A percentile compares a stretch with the other conserved stretches of the same genome.
Evolutionary conservation across 2,888 invertebrate genomes (phyloP).

Genomic region (Leucophenga montana): DNA sequence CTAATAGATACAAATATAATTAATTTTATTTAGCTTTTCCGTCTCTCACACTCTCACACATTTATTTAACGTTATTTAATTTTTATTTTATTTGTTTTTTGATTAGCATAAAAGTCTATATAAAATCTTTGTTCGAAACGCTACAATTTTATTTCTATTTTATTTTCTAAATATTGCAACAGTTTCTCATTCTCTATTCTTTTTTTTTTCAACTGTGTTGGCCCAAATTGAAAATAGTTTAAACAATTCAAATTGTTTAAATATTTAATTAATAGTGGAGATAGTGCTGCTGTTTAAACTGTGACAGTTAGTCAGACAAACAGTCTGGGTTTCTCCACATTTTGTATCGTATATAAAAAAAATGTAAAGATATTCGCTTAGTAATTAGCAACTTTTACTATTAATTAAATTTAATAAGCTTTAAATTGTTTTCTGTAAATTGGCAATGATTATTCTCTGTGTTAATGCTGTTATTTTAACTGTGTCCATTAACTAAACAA

Average conservation of each 20-base stretch:
- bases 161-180: slow-evolving; percentile 11
- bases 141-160: not conserved
- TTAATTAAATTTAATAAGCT: slow-evolving; percentile 7
- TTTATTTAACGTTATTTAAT: not conserved
- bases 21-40: not conserved
- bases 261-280: not conserved
- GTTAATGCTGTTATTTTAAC: not conserved
- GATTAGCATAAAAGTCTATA: too few species aligned
- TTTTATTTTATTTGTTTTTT: slow-evolving; percentile 7
- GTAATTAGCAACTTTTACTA: slow-evolving; percentile 22
- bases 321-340: not conserved
- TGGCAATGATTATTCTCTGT: not conserved
- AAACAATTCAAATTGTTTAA: not conserved
- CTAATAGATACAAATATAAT: slow-evolving; percentile 28
- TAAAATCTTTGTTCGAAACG: not conserved
- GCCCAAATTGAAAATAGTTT: slow-evolving; percentile 1
- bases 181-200: not conserved
- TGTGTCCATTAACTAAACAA: not conserved
- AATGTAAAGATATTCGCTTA: not conserved
- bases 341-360: too few species aligned
- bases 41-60: not conserved
- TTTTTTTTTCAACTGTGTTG: too few species aligned
- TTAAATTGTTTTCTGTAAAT: not conserved
- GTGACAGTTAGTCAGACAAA: not conserved
- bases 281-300: not conserved